Percentiles rank a stretch among this genome's conserved stretches.
Evolutionary conservation across 2,113 vertebrate species (phyloP).

Genomic region (Thinocorus orbignyianus): DNA sequence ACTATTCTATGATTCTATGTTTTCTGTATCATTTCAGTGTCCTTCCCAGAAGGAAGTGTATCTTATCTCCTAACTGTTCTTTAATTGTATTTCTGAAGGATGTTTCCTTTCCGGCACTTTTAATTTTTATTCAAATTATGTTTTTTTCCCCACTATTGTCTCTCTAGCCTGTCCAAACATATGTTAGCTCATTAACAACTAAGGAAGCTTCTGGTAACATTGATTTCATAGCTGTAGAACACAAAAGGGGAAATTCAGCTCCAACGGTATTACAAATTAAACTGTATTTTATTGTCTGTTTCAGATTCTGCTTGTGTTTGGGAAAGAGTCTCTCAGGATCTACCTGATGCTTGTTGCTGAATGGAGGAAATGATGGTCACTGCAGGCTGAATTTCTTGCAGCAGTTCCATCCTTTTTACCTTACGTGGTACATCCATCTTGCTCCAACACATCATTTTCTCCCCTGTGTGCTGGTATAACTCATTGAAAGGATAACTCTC

Average conservation of each 20-base stretch:
- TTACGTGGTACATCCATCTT: fast-evolving
- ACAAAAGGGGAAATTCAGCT: background rate
- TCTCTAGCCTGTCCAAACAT: background rate
- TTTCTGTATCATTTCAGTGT: background rate
- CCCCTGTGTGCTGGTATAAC: background rate
- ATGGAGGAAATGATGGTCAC: background rate
- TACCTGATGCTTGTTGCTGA: background rate
- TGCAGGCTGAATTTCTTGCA: background rate
- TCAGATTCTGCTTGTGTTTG: background rate
- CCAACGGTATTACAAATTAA: background rate
- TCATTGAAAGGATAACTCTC: background rate
- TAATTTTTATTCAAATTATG: background rate
- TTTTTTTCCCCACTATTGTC: background rate
- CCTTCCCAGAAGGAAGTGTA: background rate
- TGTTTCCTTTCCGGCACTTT: background rate
- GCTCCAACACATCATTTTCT: background rate
- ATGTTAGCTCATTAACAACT: background rate
- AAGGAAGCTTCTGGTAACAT: background rate
- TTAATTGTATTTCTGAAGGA: background rate
- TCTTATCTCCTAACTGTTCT: background rate
- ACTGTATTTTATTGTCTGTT: background rate
- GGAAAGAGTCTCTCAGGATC: background rate
- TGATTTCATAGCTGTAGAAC: background rate
- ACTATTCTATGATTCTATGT: too few species aligned
- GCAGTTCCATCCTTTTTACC: background rate